A percentile compares a stretch with the other conserved stretches of the same genome.
Evolutionary conservation across 2,113 vertebrate species (phyloP).

Genomic region (Ophiodon elongatus): DNA sequence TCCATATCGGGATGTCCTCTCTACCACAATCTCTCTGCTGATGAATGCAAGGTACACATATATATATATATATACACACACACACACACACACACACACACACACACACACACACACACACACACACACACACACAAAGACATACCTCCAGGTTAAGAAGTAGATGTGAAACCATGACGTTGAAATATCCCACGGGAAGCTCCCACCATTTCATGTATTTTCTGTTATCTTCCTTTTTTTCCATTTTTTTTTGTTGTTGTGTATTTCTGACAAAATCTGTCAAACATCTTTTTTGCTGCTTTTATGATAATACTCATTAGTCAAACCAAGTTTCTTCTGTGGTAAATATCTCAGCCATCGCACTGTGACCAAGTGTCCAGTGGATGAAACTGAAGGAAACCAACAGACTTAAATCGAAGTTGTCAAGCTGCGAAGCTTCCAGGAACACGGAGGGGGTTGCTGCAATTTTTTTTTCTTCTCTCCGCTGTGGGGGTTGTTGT

Average conservation of each 20-base stretch:
- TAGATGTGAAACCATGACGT: slow-evolving; percentile 18
- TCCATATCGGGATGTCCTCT: slow-evolving; percentile 98
- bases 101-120: slow-evolving; percentile 5
- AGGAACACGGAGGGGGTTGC: neutral
- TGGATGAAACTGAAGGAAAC: slow-evolving; percentile 16
- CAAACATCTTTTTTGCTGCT: neutral
- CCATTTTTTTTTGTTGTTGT: neutral
- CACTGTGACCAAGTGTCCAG: slow-evolving; percentile 3
- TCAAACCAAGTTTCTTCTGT: neutral
- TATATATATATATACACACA: neutral
- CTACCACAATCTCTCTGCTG: slow-evolving; percentile 97
- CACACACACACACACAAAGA: neutral
- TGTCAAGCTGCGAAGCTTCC: slow-evolving; percentile 53
- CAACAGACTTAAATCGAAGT: slow-evolving; percentile 30
- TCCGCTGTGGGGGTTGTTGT: slow-evolving; percentile 16
- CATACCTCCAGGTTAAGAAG: neutral
- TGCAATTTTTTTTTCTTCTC: slow-evolving; percentile 23
- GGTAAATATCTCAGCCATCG: neutral
- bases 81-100: slow-evolving; percentile 38
- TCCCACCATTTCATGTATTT: neutral
- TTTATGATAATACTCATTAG: neutral
- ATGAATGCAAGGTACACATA: slow-evolving; percentile 95
- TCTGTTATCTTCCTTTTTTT: neutral
- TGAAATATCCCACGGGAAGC: neutral
- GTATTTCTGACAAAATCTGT: neutral